phyloP scores from a whole-genome alignment of 2,113 vertebrate species.

The Sciurus niger region DNA sequence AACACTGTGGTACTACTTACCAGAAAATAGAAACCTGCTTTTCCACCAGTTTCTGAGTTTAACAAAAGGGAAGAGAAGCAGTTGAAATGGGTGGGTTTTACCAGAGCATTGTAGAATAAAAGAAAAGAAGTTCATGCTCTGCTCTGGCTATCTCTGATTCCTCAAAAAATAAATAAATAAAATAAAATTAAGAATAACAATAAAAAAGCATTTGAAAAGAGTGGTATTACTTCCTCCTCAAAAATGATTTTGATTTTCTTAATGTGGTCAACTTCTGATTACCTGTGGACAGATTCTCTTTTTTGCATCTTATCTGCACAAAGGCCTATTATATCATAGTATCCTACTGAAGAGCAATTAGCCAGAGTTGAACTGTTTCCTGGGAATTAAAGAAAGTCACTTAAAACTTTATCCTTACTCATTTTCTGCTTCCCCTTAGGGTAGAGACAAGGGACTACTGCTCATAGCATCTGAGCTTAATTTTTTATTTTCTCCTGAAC shows the following conservation, averaged over 20 bases:
- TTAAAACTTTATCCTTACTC: conserved; percentile 9
- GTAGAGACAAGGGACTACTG: background rate
- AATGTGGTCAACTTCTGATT: conserved; percentile 46
- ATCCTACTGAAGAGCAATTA: background rate
- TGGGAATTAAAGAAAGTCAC: conserved; percentile 46
- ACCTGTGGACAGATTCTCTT: background rate
- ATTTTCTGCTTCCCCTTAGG: background rate
- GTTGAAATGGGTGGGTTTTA: conserved; percentile 52
- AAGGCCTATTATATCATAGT: background rate
- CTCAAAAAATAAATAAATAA: background rate
- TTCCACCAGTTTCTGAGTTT: conserved; percentile 38
- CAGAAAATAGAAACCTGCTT: conserved; percentile 55
- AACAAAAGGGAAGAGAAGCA: conserved; percentile 55
- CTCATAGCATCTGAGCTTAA: background rate
- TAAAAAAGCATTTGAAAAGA: background rate
- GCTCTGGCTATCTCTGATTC: background rate
- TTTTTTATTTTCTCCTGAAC: conserved; percentile 15
- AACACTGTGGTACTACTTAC: conserved; percentile 65
- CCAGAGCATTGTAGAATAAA: conserved; percentile 2
- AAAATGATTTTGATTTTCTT: conserved; percentile 42
- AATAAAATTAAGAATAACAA: background rate
- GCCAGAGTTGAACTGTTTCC: background rate
- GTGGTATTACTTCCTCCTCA: conserved; percentile 15
- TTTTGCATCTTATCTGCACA: conserved; percentile 7
- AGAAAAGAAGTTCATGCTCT: background rate